Conservation (phyloP, 1,140 invertebrate genomes). For the Belonocnema kinseyi region DNA sequence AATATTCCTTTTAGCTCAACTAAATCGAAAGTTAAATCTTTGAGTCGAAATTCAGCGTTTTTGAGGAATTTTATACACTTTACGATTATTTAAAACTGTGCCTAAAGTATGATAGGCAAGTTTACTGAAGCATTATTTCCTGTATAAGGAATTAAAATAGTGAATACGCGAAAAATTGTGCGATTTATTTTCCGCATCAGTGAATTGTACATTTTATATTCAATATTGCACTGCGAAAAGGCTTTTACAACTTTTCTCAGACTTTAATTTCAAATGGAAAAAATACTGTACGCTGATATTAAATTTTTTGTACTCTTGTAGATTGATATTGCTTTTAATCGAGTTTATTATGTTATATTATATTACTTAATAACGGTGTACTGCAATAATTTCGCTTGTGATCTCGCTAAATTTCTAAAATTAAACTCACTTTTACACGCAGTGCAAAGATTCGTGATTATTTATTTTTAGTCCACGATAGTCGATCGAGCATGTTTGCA, state of each 20-base stretch:
- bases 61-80: conserved; percentile 2
- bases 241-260: conserved; percentile 29
- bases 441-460: conserved; percentile 26
- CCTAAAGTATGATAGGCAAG: too few species aligned
- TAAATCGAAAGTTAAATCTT: neutral
- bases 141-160: too few species aligned
- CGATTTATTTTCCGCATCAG: too few species aligned
- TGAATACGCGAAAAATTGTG: too few species aligned
- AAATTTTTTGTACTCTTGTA: conserved; percentile 30
- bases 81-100: neutral
- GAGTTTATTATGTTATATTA: neutral
- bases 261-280: neutral
- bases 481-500: conserved; percentile 15
- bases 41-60: neutral
- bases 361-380: conserved; percentile 8
- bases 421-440: conserved; percentile 25
- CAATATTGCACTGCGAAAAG: conserved; percentile 30
- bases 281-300: neutral
- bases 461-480: conserved; percentile 15
- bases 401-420: conserved; percentile 28
- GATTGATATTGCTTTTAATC: conserved; percentile 1
- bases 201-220: conserved; percentile 12
- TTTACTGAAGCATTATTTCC: too few species aligned
- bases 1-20: conserved; percentile 25
- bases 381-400: conserved; percentile 18